Evolutionary conservation across 23 tunicate species (phyloP), one percentile per base, ranked within the genome.

Genomic region (Diplosoma virens): DNA sequence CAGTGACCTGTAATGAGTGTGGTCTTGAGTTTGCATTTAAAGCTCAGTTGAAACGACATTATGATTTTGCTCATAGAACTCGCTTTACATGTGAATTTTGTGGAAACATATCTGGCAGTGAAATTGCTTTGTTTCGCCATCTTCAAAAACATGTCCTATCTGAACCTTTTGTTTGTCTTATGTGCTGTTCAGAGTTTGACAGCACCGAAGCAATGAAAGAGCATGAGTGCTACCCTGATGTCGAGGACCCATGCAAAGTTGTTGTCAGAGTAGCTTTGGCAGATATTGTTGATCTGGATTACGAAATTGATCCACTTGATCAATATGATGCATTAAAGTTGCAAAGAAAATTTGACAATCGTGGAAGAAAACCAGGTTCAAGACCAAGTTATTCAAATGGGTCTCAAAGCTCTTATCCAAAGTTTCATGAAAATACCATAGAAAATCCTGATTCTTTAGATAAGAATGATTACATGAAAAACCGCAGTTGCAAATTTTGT

Each of bases 11-110:
- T 36, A 37, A 67, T 17, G 67, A 71, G 18, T 81, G 86, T 59
- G 86, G 53, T 0, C 20, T 53, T 18, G 77, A 71, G 6, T 81
- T 81, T 72, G 66, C 67, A 4, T 70, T 67, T 58, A 59, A 81
- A 59, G 79, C 79, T 3, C 86, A 81, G 60, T 25, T 81, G 60
- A 81, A 81, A 33, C 55, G 67, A 2, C 86, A 81, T 35, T 81
- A 53, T 59, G 77, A 81, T 26, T 58, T 5, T 37, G 67, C 55
- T 29, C 86, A 81, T 59, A 58, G 55, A 45, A n/a, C 30, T 25
- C 58, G 34, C 23, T 81, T 31, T 25, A 52, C 33, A 5, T 81
- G 86, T 41, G 52, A 71, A 26, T 50, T 71, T 41, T 81, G 86
- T 46, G 86, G 86, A 4, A 52, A 52, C 58, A 58, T 55, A 30